Evolutionary conservation across 2,113 vertebrate species (phyloP).

Genomic region (Naja naja): DNA sequence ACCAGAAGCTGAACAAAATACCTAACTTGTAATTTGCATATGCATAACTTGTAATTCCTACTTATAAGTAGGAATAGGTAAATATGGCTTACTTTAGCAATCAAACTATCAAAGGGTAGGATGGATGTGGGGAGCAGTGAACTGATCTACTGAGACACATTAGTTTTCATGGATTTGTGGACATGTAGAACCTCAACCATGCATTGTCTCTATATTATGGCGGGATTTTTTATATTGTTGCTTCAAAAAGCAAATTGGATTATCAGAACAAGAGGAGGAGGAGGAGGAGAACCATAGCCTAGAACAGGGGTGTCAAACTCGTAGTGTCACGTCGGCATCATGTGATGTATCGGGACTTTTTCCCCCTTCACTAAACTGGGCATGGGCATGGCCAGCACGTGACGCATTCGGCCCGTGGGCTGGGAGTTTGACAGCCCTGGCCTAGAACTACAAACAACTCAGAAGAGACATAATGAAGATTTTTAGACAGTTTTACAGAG

Average conservation of each 20-base stretch:
- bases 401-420: too few relatives aligned
- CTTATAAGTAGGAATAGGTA: conserved; percentile 21
- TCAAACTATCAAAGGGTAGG: not conserved
- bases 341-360: too few relatives aligned
- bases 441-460: not conserved
- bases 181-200: not conserved
- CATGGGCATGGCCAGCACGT: too few relatives aligned
- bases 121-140: not conserved
- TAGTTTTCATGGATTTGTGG: not conserved
- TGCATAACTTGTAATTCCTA: not conserved
- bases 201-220: not conserved
- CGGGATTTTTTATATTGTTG: not conserved
- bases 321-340: too few relatives aligned
- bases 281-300: not conserved
- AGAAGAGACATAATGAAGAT: not conserved
- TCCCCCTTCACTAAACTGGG: too few relatives aligned
- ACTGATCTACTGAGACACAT: not conserved
- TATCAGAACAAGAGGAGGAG: not conserved
- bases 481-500: not conserved
- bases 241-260: not conserved
- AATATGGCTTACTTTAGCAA: not conserved
- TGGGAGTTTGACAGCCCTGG: too few relatives aligned
- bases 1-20: not conserved
- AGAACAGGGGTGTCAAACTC: not conserved
- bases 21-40: conserved; percentile 23